Evolutionary conservation across 2,113 vertebrate genomes (phyloP), one percentile per base, ranked within the genome.

Genomic region (Phyllostomus discolor): DNA sequence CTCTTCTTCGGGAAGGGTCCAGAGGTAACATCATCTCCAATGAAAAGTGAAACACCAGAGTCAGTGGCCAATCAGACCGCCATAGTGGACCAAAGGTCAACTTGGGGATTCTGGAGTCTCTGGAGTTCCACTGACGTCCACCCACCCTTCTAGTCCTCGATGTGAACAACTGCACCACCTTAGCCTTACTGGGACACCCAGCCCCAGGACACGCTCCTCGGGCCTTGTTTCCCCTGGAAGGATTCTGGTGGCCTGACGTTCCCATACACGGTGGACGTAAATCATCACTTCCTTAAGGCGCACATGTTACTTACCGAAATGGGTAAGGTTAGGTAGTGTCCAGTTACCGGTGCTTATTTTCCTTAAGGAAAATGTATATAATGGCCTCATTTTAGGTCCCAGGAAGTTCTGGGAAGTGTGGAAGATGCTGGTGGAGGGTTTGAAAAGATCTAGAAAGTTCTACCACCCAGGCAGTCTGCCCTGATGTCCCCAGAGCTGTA

Each of bases 401-500:
- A 83, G 70, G 46, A 10, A 70, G 70, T 93, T 79, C 64, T 4
- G 24, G 88, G 66, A 82, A 85, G 41, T 54, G 33, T 43, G 33
- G 26, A 83, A 78, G 33, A 28, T 54, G n/a, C 54, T 81, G 43
- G 20, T 24, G 20, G 28, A 50, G 16, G 19, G 59, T 64, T 59
- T 83, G 52, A 96, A 91, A 73, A 54, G 76, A 91, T 64, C 43
- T 26, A 90, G 75, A 75, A 89, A 69, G 79, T 89, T 94, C 73
- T n/a, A 33, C 4, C 50, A 46, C 57, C 17, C 33, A 31, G 28
- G 22, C 57, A 79, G 17, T 57, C 84, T 64, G 35, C 38, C 19
- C 54, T 4, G 4, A 35, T 52, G 76, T 69, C 35, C 69, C 48
- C 26, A 10, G 33, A 28, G 16, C 52, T 79, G 52, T 28, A 50